Base-by-base conservation (phyloP, 2,888 invertebrate species). In the Drymonia ruficornis region DNA sequence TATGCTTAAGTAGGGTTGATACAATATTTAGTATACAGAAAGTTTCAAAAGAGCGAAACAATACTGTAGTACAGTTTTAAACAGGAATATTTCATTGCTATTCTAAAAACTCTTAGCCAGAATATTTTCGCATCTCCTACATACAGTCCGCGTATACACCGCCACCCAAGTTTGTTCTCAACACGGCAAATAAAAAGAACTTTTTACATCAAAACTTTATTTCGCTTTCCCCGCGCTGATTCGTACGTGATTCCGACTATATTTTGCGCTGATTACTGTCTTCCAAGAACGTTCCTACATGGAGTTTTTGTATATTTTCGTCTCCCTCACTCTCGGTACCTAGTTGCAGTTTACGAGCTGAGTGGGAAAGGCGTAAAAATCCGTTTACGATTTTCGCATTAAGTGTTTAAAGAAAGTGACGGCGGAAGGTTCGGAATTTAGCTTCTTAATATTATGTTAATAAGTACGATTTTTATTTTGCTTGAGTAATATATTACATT, bases 141-240 rank as follows among this genome's bases (percentile, higher is more conserved):
- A 15, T 45, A 45, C n/a, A 28, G 28, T 9, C 13, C 28, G 40
- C 28, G 50, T 51, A 51, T 44, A 34, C 19, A 31, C 18, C 29
- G 15, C 36, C 45, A 40, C 34, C 51, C 18, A 51, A 51, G 51
- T 52, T 46, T 38, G 44, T 38, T 45, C 28, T 28, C 28, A 82
- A 83, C 82, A 80, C 76, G 78, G 74, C 83, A 78, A 85, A 89
- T 91, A 89, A 91, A 93, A 89, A 85, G 78, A 93, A 93, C 89
- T 93, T 93, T 93, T 93, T 90, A 92, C 93, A 93, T 93, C 93
- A 91, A 89, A 93, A 93, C 91, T 93, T 93, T 90, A 84, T 83
- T 88, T 78, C 80, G 76, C 78, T 70, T 77, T 70, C 75, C 74
- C 66, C 74, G 80, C 83, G 80, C 82, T 81, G 87, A 84, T 87